Conservation (phyloP, 2,797 vertebrate genomes). For the Melanotaenia parkinsoni region DNA sequence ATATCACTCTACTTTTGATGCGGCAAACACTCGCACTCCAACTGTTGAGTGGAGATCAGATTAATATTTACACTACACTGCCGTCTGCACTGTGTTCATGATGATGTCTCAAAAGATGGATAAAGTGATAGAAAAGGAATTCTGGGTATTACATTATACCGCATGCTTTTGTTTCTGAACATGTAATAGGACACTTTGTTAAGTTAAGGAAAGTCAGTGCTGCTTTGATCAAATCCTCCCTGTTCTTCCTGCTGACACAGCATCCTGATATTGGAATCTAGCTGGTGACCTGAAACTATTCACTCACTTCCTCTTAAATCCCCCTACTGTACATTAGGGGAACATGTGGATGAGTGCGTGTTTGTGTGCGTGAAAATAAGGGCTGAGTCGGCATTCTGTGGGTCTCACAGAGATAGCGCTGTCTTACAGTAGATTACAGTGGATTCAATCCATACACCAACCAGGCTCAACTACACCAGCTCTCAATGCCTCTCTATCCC, state of each 20-base stretch:
- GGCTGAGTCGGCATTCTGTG: constrained; percentile 74
- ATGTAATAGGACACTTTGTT: constrained; percentile 41
- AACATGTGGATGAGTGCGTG: constrained; percentile 41
- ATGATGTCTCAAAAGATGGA: constrained; percentile 8
- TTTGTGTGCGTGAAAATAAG: constrained; percentile 58
- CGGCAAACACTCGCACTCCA: constrained; percentile 34
- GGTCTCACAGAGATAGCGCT: constrained; percentile 70
- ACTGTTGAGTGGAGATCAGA: constrained; percentile 40
- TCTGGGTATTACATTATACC: constrained; percentile 11
- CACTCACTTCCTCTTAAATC: constrained; percentile 76
- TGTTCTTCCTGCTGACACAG: constrained; percentile 74
- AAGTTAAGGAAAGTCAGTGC: constrained; percentile 69
- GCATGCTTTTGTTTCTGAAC: constrained; percentile 10
- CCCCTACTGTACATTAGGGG: constrained; percentile 67
- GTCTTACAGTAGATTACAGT: constrained; percentile 80
- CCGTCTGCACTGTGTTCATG: constrained; percentile 2
- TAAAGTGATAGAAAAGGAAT: constrained; percentile 12
- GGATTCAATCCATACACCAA: constrained; percentile 71
- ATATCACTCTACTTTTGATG: constrained; percentile 57
- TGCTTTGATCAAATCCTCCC: constrained; percentile 69
- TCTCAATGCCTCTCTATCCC: constrained; percentile 65
- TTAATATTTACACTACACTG: constrained; percentile 34
- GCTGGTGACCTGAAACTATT: constrained; percentile 80
- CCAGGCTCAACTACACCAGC: constrained; percentile 62
- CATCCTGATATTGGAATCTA: constrained; percentile 75